Evolutionary conservation across 2,797 vertebrate genomes (phyloP), one percentile per base, ranked within the genome.

Genomic region (Momotus momota): DNA sequence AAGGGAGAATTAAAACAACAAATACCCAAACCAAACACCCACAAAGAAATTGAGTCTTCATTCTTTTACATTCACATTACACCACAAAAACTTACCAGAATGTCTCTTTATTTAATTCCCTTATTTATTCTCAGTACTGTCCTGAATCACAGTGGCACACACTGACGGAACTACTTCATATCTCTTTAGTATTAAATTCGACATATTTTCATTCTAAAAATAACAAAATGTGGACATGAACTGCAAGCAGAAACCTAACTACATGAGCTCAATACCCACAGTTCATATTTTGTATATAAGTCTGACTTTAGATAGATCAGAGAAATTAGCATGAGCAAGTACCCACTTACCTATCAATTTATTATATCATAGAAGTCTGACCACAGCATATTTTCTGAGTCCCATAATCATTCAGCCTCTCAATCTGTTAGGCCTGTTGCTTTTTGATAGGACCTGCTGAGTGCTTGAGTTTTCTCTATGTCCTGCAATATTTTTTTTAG

Each of bases 111-210:
- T 91, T 95, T 90, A 19, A 85, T 69, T 92, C 48, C 25, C 26
- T 79, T 81, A 43, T 80, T 96, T 95, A 62, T 94, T 96, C 13
- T 66, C 31, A 69, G 18, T 67, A 82, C 31, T n/a, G 25, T 79
- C 21, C 40, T 35, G 48, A 95, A 80, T 91, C 94, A 93, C 41
- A 69, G 25, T 12, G 33, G 31, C 51, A 21, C 40, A 57, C 5
- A 65, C 14, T 57, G 62, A 88, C 62, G 12, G 33, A 78, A 82
- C 23, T 83, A 57, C 8, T 93, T 91, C 33, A 41, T 74, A 52
- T 27, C 33, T 6, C 87, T 84, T 96, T 93, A 79, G 46, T 9
- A 84, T 46, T 79, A 91, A 88, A 86, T 75, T 93, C 57, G 86
- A 72, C 10, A 31, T 73, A 57, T 70, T 73, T 86, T 5, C 7